Evolutionary conservation across 1,140 invertebrate genomes (phyloP).

Genomic region (Alviniconcha marisindica): DNA sequence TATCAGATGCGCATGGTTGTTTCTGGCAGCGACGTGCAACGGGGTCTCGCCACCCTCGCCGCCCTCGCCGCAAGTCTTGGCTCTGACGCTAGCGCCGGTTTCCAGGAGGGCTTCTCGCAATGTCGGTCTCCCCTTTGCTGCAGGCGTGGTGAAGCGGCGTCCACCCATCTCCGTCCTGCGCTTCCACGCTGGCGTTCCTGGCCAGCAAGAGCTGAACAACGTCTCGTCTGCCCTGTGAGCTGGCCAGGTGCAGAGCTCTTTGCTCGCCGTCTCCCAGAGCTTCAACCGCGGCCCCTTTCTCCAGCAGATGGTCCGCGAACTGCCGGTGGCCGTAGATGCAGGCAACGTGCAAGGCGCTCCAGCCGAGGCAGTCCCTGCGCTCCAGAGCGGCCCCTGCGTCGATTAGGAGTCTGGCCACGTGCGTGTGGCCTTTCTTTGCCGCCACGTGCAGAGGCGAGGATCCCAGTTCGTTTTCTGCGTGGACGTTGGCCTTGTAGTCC

Average conservation of each 20-base stretch:
- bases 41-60: conserved; percentile 86
- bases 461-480: conserved; percentile 70
- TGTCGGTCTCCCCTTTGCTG: conserved; percentile 86
- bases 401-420: conserved; percentile 77
- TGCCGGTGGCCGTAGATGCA: conserved; percentile 84
- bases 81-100: conserved; percentile 81
- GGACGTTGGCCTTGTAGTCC: conserved; percentile 69
- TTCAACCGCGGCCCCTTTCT: conserved; percentile 78
- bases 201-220: not conserved
- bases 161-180: conserved; percentile 90
- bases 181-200: conserved; percentile 84
- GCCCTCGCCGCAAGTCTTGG: conserved; percentile 75
- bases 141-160: conserved; percentile 87
- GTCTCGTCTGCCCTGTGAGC: not conserved
- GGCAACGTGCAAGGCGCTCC: conserved; percentile 77
- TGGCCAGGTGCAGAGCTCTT: conserved; percentile 40
- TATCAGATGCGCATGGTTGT: conserved; percentile 82
- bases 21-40: conserved; percentile 88
- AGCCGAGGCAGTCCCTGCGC: conserved; percentile 74
- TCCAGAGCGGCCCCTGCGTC: conserved; percentile 77
- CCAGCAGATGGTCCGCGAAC: conserved; percentile 80
- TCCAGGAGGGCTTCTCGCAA: conserved; percentile 90
- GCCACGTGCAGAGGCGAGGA: conserved; percentile 76
- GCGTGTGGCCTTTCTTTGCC: conserved; percentile 48
- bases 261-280: conserved; percentile 77